A percentile compares a stretch with the other conserved stretches of the same genome.
Evolutionary conservation across 2,797 vertebrate species (phyloP).

Genomic region (Monodelphis domestica): DNA sequence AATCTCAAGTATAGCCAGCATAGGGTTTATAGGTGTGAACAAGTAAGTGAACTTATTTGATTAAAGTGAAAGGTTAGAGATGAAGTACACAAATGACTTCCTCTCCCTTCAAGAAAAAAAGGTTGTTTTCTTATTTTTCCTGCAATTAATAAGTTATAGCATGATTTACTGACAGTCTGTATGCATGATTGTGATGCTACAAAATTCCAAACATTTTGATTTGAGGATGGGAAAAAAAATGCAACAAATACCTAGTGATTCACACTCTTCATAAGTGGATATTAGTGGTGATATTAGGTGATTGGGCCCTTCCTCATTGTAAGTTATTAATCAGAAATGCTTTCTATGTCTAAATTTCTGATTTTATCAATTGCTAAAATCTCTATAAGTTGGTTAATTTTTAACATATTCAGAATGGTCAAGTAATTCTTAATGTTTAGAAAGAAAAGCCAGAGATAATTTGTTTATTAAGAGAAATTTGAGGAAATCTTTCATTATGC

Average conservation of each 20-base stretch:
- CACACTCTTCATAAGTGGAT: not conserved
- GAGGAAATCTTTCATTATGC: not conserved
- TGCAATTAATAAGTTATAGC: not conserved
- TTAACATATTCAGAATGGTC: not conserved
- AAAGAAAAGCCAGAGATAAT: not conserved
- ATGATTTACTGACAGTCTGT: not conserved
- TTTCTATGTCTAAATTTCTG: not conserved
- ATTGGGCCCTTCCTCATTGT: not conserved
- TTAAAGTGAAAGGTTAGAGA: not conserved
- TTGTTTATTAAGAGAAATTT: not conserved
- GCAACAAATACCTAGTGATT: not conserved
- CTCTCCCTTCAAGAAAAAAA: not conserved
- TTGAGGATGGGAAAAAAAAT: not conserved
- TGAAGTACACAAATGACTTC: not conserved
- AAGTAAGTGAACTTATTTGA: not conserved
- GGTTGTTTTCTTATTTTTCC: not conserved
- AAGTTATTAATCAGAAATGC: not conserved
- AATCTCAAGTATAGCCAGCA: not conserved
- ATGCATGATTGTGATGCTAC: not conserved
- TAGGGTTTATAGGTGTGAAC: not conserved
- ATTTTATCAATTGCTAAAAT: not conserved
- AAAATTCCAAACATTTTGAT: not conserved
- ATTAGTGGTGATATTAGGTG: too few relatives aligned
- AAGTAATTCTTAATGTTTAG: not conserved
- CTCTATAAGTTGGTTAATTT: not conserved